phyloP scores from a whole-genome alignment of 2,797 vertebrate genomes.

The Platalea minor region DNA sequence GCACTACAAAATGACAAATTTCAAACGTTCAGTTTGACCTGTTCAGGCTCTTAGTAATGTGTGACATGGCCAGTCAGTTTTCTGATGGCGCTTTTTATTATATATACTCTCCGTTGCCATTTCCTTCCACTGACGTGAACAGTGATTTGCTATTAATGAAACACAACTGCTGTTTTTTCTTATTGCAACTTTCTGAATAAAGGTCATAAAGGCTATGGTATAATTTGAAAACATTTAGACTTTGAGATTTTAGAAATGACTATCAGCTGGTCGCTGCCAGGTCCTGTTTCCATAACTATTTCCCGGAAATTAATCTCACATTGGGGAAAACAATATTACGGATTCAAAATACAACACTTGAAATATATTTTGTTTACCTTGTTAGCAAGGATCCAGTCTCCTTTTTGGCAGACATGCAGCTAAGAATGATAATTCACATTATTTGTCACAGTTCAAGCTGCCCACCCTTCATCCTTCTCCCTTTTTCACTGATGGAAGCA shows the following conservation, averaged over 20 bases:
- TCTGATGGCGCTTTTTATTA: not conserved
- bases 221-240: not conserved
- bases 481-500: not conserved
- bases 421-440: constrained; percentile 72
- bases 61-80: not conserved
- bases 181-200: not conserved
- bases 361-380: constrained; percentile 61
- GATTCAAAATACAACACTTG: constrained; percentile 31
- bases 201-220: not conserved
- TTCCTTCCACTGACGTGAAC: not conserved
- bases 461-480: not conserved
- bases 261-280: constrained; percentile 64
- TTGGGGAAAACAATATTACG: not conserved
- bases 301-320: constrained; percentile 2
- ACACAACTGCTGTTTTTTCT: not conserved
- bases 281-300: constrained; percentile 61
- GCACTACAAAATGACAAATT: not conserved
- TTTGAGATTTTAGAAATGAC: constrained; percentile 24
- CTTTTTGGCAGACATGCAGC: constrained; percentile 72
- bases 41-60: not conserved
- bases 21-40: not conserved
- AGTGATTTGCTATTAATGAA: not conserved
- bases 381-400: constrained; percentile 71
- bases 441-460: constrained; percentile 52
- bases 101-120: not conserved